Evolutionary conservation across 1,140 invertebrate species (phyloP).

Genomic region (Halictus rubicundus): DNA sequence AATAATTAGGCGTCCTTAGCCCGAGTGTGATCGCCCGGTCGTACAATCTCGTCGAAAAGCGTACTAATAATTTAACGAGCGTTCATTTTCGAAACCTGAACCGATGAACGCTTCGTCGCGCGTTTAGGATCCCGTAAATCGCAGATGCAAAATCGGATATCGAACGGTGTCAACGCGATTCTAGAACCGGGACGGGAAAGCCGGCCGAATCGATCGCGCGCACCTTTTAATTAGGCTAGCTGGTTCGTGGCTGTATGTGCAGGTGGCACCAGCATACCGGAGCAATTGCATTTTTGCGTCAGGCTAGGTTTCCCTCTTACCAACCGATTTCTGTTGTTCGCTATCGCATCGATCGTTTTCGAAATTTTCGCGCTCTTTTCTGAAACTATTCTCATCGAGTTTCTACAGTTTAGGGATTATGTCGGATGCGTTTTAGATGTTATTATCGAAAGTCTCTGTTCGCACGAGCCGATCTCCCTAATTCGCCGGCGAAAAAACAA

Average conservation of each 20-base stretch:
- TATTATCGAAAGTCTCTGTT: background rate
- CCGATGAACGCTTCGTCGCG: no score
- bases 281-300: background rate
- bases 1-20: slow-evolving; percentile 23
- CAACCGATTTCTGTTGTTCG: background rate
- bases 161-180: background rate
- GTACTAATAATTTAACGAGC: background rate
- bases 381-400: background rate
- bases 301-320: slow-evolving; percentile 16
- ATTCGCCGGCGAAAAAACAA: background rate
- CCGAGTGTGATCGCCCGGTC: background rate
- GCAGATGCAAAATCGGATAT: background rate
- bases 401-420: no score
- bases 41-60: background rate
- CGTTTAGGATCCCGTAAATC: no score
- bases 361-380: background rate
- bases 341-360: no score
- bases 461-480: background rate
- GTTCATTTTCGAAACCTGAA: no score
- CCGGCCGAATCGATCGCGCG: background rate
- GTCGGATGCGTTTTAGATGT: no score
- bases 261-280: slow-evolving; percentile 14
- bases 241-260: background rate
- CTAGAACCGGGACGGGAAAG: background rate
- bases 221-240: background rate